A percentile compares a stretch with the other conserved stretches of the same genome.
These are phyloP conservation scores for Odontophorus gujanensis DNA, from an alignment of 2,113 vertebrate species.

Conservation along the genomic window DNA sequence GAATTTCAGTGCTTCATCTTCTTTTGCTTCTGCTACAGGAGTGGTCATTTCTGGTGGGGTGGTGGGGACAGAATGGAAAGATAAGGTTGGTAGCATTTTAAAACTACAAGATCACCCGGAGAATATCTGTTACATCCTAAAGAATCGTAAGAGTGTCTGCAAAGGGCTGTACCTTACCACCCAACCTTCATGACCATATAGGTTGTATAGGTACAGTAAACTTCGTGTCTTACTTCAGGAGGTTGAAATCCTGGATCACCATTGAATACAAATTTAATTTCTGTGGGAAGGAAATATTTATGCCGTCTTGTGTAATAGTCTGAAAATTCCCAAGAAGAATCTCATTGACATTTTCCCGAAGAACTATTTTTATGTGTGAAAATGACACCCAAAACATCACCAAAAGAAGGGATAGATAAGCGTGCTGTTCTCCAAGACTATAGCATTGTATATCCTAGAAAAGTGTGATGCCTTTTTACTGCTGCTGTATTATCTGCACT, in stretches of 20 bases:
- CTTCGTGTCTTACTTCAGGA: background rate
- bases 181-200: background rate
- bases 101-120: background rate
- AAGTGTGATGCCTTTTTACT: background rate
- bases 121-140: background rate
- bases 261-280: conserved; percentile 12
- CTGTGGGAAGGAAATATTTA: conserved; percentile 12
- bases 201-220: background rate
- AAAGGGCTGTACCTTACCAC: background rate
- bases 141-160: background rate
- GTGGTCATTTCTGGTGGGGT: background rate
- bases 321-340: conserved; percentile 17
- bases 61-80: background rate
- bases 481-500: background rate
- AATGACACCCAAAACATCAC: background rate
- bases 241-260: background rate
- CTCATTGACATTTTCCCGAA: background rate
- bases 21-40: background rate
- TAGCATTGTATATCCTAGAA: background rate
- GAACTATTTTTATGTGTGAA: background rate
- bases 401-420: background rate
- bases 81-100: background rate
- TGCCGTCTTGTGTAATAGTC: conserved; percentile 24
- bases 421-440: background rate
- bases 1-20: background rate